Evolutionary conservation across 2,888 invertebrate species (phyloP).

Genomic region (Himalopsyche japonica): DNA sequence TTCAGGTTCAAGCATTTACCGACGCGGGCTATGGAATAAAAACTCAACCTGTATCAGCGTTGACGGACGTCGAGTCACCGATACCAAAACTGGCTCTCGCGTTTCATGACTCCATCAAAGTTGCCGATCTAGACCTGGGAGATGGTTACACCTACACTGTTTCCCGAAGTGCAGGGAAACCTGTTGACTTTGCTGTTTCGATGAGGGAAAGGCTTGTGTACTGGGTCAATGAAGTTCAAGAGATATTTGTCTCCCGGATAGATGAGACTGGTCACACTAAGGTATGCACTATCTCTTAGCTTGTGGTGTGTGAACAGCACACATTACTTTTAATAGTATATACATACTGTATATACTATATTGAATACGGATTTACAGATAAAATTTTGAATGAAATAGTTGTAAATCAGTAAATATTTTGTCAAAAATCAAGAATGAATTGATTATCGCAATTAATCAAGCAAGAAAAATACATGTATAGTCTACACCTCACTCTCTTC

Average conservation of each 20-base stretch:
- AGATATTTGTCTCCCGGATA: constrained; percentile 66
- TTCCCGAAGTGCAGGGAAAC: constrained; percentile 67
- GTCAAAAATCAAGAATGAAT: too few species aligned
- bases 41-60: constrained; percentile 66
- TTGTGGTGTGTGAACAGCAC: too few species aligned
- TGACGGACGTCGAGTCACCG: constrained; percentile 74
- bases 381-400: too few species aligned
- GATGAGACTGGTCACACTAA: constrained; percentile 59
- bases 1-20: constrained; percentile 79
- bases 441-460: too few species aligned
- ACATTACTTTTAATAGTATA: too few species aligned
- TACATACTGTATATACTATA: too few species aligned
- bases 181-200: constrained; percentile 69
- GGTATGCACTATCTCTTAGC: constrained; percentile 44
- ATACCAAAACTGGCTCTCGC: constrained; percentile 79
- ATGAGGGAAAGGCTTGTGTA: constrained; percentile 74
- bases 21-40: constrained; percentile 75
- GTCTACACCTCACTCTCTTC: too few species aligned
- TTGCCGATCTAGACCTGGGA: constrained; percentile 76
- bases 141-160: constrained; percentile 58
- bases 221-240: constrained; percentile 81
- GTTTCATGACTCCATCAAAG: constrained; percentile 70
- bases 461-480: too few species aligned
- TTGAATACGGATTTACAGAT: too few species aligned
- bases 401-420: too few species aligned